Base-by-base conservation (phyloP, 2,888 invertebrate genomes). In the Melanostoma mellinum region DNA sequence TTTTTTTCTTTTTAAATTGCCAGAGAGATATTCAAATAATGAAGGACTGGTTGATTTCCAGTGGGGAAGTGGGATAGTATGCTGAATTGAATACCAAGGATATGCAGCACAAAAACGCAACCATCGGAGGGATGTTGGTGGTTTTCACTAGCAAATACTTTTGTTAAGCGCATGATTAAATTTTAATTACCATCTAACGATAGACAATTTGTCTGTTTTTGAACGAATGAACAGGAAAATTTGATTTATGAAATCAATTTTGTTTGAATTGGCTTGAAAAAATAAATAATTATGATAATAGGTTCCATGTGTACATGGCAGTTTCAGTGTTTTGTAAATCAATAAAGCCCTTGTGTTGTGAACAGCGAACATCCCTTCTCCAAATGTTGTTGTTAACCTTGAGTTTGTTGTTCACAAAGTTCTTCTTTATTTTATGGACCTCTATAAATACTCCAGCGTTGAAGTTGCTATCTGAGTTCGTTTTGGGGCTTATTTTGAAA, bases 131-230 rank as follows among this genome's bases (percentile, higher is more conserved):
- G 36, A 38, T 42, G 61, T 6, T 42, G 48, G 32, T 61, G 71
- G 61, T 71, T 65, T 20, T 72, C 77, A 73, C 69, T 82, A 53
- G 46, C 36, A 73, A 82, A 65, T 73, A 73, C 68, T 69, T 69
- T 77, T 69, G 52, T 63, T 77, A 46, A 74, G 77, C 82, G 77
- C 68, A 73, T 82, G 77, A 82, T 82, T 82, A 73, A 82, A 77
- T 82, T 68, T 60, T 68, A 61, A 82, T 77, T 73, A 68, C 48
- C 50, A 56, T 20, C 60, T 58, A 48, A 68, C 58, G 56, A 73
- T 65, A 9, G 68, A 77, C 61, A 52, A 61, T 58, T 58, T 44
- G 56, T 50, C 10, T 60, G 32, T 58, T 40, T 65, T 61, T 76
- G 44, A 48, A 38, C 38, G 55, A 75, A 35, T 61, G 38, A 53